Conservation (phyloP, 2,113 vertebrate species). For the Beaufortia kweichowensis region DNA sequence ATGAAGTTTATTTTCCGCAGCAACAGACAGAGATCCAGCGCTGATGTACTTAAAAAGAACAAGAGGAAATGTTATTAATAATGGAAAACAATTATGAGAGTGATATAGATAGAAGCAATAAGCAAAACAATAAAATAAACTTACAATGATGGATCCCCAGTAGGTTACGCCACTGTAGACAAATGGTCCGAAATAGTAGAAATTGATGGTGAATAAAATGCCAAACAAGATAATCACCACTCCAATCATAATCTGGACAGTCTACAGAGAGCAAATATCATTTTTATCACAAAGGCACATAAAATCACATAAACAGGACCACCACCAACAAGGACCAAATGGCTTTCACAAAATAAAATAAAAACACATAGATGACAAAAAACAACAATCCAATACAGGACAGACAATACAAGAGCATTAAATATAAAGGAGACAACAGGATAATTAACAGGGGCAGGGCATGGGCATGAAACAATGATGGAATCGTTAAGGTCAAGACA, state of each 20-base stretch:
- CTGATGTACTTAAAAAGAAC: conserved; percentile 21
- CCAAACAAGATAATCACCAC: conserved; percentile 13
- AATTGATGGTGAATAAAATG: neutral
- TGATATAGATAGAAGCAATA: neutral
- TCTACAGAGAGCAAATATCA: conserved; percentile 6
- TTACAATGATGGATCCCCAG: conserved; percentile 40
- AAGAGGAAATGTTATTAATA: too few species aligned
- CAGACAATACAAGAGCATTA: too few species aligned
- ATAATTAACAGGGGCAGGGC: too few species aligned
- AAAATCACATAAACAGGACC: too few species aligned
- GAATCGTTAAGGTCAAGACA: too few species aligned
- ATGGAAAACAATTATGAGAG: neutral
- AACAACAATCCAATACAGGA: too few species aligned
- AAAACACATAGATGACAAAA: too few species aligned
- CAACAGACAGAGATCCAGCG: conserved; percentile 33
- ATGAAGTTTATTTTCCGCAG: neutral
- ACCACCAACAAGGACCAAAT: too few species aligned
- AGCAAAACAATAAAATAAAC: neutral
- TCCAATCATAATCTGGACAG: conserved; percentile 41
- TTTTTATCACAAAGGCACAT: too few species aligned
- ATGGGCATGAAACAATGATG: too few species aligned
- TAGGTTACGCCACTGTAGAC: neutral
- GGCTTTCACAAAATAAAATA: too few species aligned
- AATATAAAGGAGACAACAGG: too few species aligned
- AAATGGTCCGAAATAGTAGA: rapidly evolving